Evolutionary conservation across 2,888 invertebrate species (phyloP).

Genomic region (Flexamia atlantica): DNA sequence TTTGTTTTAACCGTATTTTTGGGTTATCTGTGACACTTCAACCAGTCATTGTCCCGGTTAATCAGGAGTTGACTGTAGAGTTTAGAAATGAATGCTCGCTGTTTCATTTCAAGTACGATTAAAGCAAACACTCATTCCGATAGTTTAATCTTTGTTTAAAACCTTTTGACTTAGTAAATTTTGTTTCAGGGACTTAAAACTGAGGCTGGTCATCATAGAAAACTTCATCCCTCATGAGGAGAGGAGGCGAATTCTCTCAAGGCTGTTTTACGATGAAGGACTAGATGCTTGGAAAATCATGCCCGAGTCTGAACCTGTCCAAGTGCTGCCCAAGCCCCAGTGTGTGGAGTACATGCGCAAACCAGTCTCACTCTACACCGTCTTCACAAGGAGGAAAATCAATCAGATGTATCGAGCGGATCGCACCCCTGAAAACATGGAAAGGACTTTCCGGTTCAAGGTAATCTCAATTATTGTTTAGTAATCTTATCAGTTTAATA

Average conservation of each 20-base stretch:
- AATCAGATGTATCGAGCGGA: constrained; percentile 34
- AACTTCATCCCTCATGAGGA: constrained; percentile 93
- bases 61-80: too few relatives aligned
- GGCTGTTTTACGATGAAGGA: constrained; percentile 89
- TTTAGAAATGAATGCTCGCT: too few relatives aligned
- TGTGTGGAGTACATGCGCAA: constrained; percentile 45
- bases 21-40: too few relatives aligned
- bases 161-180: too few relatives aligned
- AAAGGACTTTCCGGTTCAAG: constrained; percentile 49
- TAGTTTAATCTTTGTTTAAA: too few relatives aligned
- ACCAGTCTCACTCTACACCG: constrained; percentile 39
- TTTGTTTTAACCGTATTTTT: too few relatives aligned
- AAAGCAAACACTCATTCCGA: too few relatives aligned
- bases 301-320: constrained; percentile 69
- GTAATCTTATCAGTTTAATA: too few relatives aligned
- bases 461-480: not conserved
- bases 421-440: constrained; percentile 26
- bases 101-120: too few relatives aligned
- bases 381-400: constrained; percentile 13
- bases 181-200: constrained; percentile 84
- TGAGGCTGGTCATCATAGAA: constrained; percentile 92
- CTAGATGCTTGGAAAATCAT: constrained; percentile 85
- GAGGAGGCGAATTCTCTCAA: constrained; percentile 84
- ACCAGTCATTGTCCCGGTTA: too few relatives aligned
- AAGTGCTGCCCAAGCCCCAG: constrained; percentile 34